Conservation (phyloP, 2,113 vertebrate species). For the Poicephalus gulielmi region DNA sequence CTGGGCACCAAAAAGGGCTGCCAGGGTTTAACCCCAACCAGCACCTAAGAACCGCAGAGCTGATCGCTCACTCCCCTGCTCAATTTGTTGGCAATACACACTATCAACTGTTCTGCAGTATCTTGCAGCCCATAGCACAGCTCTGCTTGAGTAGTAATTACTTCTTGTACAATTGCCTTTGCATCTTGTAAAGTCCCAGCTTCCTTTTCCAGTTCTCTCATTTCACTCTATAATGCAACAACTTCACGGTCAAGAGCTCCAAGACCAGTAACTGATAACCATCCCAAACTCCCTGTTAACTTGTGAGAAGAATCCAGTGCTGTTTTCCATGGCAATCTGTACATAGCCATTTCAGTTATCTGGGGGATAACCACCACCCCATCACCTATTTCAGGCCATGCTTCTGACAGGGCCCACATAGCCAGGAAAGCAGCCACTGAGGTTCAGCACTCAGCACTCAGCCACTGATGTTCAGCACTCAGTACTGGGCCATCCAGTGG, state of each 20-base stretch:
- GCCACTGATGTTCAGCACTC: neutral
- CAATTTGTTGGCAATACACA: neutral
- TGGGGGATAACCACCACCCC: neutral
- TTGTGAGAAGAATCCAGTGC: fast-evolving
- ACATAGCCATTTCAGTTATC: fast-evolving
- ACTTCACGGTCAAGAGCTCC: neutral
- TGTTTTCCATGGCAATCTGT: neutral
- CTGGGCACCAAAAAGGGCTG: neutral
- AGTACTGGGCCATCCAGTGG: neutral
- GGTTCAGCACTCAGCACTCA: neutral
- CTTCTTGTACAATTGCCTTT: neutral
- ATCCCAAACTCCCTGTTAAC: neutral
- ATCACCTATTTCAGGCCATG: neutral
- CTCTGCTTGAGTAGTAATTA: neutral
- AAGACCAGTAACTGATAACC: neutral
- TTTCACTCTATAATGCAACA: neutral
- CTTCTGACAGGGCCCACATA: neutral
- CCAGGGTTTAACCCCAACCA: neutral
- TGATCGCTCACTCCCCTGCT: neutral
- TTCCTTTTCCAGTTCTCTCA: neutral
- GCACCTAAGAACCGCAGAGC: neutral
- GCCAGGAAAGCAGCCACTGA: neutral
- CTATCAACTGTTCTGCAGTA: neutral
- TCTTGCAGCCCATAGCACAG: neutral
- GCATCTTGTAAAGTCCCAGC: neutral